Evolutionary conservation across 1,140 invertebrate species (phyloP), one percentile per base, ranked within the genome.

Genomic region (Zaprionus davidi): DNA sequence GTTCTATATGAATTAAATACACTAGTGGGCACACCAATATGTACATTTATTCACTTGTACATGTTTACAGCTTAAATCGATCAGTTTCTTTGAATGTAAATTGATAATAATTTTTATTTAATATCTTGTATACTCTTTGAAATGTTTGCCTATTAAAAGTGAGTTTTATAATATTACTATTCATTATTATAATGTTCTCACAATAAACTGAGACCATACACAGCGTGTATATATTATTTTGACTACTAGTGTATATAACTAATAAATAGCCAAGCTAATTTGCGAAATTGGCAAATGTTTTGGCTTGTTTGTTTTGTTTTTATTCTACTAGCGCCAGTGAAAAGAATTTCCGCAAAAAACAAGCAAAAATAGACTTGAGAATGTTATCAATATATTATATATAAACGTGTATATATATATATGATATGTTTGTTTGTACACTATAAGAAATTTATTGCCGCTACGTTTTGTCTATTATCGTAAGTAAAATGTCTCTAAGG

Each of bases 261-360:
- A 15, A n/a, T 41, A 24, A 59, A 6, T 5, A 20, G 6, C n/a
- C 57, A 58, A 71, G 20, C 20, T 31, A 75, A 70, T 70, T 70
- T 53, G 20, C 59, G 56, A 77, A 77, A 66, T 72, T 77, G 62
- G 56, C 62, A 62, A 49, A 49, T 24, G 49, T 71, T 51, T 17
- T 44, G n/a, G 2, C 12, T 17, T 46, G 11, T 49, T 62, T 51
- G 20, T 56, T 24, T 68, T 44, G 6, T 49, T 62, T 51, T 51
- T 13, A 46, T 55, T 51, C 15, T 26, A 56, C 68, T 78, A 87
- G 83, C 83, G 83, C 83, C 84, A 78, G 68, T 62, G 51, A 49
- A 64, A 80, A 76, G 70, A 72, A 67, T 67, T 77, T 72, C 74
- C 74, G 74, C 74, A 72, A 66, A 20, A n/a, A 28, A 76, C 22